Evolutionary conservation across 2,797 vertebrate species (phyloP).

Genomic region (Acropternis orthonyx): DNA sequence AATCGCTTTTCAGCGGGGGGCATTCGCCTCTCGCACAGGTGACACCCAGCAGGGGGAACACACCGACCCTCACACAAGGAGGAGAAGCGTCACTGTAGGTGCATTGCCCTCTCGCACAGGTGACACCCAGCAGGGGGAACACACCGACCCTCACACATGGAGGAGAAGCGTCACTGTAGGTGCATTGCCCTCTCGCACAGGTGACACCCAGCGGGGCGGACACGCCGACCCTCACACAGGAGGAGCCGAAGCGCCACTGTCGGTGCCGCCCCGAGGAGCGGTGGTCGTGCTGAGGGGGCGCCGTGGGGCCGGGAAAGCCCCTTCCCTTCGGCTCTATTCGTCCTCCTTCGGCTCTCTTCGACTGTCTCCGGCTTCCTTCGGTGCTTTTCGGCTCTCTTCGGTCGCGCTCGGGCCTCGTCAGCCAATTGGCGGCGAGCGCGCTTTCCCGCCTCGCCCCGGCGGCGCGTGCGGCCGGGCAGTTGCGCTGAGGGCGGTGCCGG

Average conservation of each 20-base stretch:
- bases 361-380: accelerated
- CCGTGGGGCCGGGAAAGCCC: no score
- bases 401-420: background rate
- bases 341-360: background rate
- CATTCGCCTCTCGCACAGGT: accelerated
- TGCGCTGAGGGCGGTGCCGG: background rate
- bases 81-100: no score
- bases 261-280: background rate
- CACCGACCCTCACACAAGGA: no score
- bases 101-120: accelerated
- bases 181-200: no score
- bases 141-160: accelerated
- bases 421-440: background rate
- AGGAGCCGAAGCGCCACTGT: background rate
- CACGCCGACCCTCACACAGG: background rate
- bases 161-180: no score
- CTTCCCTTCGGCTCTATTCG: background rate
- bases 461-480: background rate
- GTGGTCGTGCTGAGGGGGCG: background rate
- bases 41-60: background rate
- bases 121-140: background rate
- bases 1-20: background rate
- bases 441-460: background rate
- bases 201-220: background rate
- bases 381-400: background rate